Evolutionary conservation across 2,113 vertebrate species (phyloP), one percentile per base, ranked within the genome.

Genomic region (Zosterops pallidus): DNA sequence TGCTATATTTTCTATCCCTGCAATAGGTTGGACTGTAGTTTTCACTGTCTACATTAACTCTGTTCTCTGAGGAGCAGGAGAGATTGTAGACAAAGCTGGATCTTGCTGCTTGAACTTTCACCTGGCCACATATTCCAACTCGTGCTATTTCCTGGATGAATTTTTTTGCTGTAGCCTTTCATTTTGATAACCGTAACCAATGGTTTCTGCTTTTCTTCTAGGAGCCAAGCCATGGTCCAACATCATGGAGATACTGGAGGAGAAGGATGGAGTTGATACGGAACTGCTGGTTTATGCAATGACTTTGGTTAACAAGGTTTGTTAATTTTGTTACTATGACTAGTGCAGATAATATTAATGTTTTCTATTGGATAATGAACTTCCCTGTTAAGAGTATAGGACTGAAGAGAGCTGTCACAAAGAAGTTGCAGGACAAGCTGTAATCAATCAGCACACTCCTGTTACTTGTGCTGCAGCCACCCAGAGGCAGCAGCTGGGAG

Each of bases 251-350:
- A 99, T 99, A 78, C 97, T 99, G 94, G 98, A 99, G 63, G 99
- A 99, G 96, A 99, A 99, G 92, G 99, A 99, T 89, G 99, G 99
- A 10, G 98, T 99, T 82, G 99, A 99, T 93, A 99, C 99, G 0
- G 99, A 99, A 64, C 98, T 99, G 60, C 98, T 99, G 97, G 99
- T 99, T 86, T 99, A 99, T 31, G 96, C 98, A 6, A 99, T 99
- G 99, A 99, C 99, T 5, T 98, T 99, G 93, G 98, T 99, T 87
- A 99, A 99, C 97, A 99, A 99, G 99, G 99, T 99, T 94, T 90
- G 98, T 98, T 95, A 62, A 25, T 35, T 33, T 70, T 47, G 7
- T 57, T 41, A 33, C 19, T 26, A 19, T 78, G 53, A 35, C n/a
- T 74, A 24, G 10, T 83, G 12, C 21, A 41, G 24, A 57, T 79